Base-by-base conservation (phyloP, 92 coral and sea anemone species). In the Blastomussa wellsi region DNA sequence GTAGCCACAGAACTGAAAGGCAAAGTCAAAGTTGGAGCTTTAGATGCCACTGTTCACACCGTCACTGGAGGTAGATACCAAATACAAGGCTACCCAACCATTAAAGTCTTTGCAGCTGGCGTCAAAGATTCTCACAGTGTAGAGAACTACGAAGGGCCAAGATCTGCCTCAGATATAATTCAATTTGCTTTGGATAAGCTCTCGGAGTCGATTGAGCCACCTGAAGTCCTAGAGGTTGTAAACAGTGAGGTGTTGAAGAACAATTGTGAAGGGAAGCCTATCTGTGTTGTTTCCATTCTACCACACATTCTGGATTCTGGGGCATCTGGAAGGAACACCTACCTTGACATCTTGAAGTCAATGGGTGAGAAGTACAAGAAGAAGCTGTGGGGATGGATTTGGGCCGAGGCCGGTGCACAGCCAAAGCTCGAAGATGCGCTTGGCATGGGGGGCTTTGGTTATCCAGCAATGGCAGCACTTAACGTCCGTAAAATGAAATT, bases 381-480 rank as follows among this genome's bases (percentile, higher is more conserved):
- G 67, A 90, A 90, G 22, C 33, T 82, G 84, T 96, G 98, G 98
- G 98, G 98, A 0, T 96, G 98, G 98, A 78, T 94, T 73, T 96
- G 98, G 98, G 86, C 92, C 7, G 98, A 96, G 78, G 98, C 98
- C 67, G 98, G 98, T 52, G 88, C 90, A 14, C 98, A 96, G 66
- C 44, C 84, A n/a, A 96, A 94, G 82, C 98, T 96, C 16, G 98
- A 96, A 67, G 95, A 91, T 47, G 91, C 96, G 39, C 80, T 96
- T 16, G 98, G 95, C 48, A 82, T 96, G 85, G 98, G 98, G 51
- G 98, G 98, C 31, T 96, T 96, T 84, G 98, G 98, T 10, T 96
- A 96, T 72, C 98, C 98, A 14, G 95, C 98, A 9, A 86, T 96
- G 83, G 98, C 90, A n/a, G 98, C 94, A 37, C 92, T 96, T 0